Conservation (phyloP, 2,797 vertebrate genomes). For the Tauraco hartlaubi region DNA sequence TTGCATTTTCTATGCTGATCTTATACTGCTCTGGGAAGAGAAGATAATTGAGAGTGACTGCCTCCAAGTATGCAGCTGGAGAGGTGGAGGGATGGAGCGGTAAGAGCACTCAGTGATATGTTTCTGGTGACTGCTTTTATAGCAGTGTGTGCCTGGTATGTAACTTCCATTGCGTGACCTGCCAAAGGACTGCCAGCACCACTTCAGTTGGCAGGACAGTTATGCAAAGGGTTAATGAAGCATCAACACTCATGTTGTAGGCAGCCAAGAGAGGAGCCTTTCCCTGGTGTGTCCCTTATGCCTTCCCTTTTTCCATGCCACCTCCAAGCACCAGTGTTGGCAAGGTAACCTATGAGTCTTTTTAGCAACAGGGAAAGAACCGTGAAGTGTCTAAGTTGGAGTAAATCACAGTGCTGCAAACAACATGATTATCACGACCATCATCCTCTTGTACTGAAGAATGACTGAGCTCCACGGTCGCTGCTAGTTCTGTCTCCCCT, state of each 20-base stretch:
- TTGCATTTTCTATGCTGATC: not conserved
- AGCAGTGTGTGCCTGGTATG: not conserved
- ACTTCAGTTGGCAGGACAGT: not conserved
- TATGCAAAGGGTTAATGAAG: not conserved
- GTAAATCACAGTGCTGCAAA: not conserved
- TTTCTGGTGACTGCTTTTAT: conserved; percentile 23
- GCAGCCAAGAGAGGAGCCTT: not conserved
- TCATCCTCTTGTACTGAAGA: not conserved
- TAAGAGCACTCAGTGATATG: not conserved
- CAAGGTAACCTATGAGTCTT: not conserved
- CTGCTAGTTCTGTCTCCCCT: not conserved
- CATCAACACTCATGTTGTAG: not conserved
- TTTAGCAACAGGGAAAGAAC: not conserved
- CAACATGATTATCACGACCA: not conserved
- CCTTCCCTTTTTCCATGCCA: not conserved
- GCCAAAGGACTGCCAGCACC: not conserved
- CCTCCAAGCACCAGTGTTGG: not conserved
- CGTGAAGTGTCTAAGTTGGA: not conserved
- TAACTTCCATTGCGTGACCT: conserved; percentile 1
- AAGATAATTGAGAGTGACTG: conserved; percentile 12
- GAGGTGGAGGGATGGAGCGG: not conserved
- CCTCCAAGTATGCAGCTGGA: not conserved
- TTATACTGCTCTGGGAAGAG: not conserved
- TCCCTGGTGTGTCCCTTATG: not conserved
- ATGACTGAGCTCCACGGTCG: not conserved